These are phyloP conservation scores for Lycophotia porphyrea DNA, from an alignment of 2,888 invertebrate genomes.

Conservation along the genomic window DNA sequence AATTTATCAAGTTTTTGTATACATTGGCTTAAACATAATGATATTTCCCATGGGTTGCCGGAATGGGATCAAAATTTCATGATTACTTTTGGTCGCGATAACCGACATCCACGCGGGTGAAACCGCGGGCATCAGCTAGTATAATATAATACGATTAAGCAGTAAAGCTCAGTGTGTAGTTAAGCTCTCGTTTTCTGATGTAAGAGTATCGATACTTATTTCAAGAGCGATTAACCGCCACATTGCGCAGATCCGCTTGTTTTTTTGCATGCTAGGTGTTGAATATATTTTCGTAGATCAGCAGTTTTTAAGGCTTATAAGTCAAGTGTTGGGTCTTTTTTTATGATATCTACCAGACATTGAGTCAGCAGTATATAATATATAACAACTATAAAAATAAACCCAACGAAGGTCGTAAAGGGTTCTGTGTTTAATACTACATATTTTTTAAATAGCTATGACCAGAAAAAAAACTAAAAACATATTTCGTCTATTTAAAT, in stretches of 20 bases:
- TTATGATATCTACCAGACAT: conserved; percentile 18
- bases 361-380: conserved; percentile 34
- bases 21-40: too few relatives aligned
- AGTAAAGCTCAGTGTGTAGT: too few relatives aligned
- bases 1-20: too few relatives aligned
- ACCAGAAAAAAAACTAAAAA: not conserved
- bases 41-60: too few relatives aligned
- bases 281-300: conserved; percentile 31
- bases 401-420: too few relatives aligned
- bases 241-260: conserved; percentile 32
- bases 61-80: too few relatives aligned
- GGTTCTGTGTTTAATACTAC: not conserved
- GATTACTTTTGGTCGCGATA: too few relatives aligned
- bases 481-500: not conserved
- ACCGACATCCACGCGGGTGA: too few relatives aligned
- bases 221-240: conserved; percentile 46
- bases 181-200: not conserved
- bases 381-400: not conserved
- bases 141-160: too few relatives aligned
- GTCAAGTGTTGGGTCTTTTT: conserved; percentile 39
- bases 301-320: conserved; percentile 28
- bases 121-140: too few relatives aligned
- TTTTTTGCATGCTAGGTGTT: conserved; percentile 48
- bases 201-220: conserved; percentile 15
- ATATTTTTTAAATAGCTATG: not conserved